phyloP scores from a whole-genome alignment of 2,113 vertebrate genomes.

The Stegostoma tigrinum region DNA sequence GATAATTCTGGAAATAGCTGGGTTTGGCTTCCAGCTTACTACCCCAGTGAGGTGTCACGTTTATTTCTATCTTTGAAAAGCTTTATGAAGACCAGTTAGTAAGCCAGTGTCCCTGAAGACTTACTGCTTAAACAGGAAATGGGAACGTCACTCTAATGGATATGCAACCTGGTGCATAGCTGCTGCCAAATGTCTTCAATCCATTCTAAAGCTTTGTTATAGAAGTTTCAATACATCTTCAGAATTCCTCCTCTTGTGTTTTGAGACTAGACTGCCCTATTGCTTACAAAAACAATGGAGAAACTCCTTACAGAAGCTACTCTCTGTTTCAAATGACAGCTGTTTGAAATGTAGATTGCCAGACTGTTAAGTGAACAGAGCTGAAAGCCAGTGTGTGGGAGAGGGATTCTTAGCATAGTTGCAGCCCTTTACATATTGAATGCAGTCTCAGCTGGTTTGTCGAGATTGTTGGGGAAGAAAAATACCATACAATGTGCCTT shows the following conservation, averaged over 20 bases:
- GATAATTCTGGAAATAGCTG: too few species aligned
- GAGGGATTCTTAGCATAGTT: not conserved
- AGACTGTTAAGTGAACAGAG: not conserved
- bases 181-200: not conserved
- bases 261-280: not conserved
- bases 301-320: not conserved
- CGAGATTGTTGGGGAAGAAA: not conserved
- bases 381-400: not conserved
- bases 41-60: not conserved
- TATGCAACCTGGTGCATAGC: not conserved
- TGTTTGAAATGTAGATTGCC: not conserved
- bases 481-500: not conserved
- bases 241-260: not conserved
- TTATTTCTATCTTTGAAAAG: not conserved
- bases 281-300: not conserved
- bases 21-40: too few species aligned
- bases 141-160: not conserved
- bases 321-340: not conserved
- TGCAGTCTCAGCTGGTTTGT: not conserved
- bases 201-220: not conserved
- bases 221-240: not conserved
- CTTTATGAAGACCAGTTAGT: not conserved
- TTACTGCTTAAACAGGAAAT: not conserved
- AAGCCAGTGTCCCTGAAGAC: not conserved
- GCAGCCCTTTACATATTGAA: not conserved